These are phyloP conservation scores for Pandemis heparana DNA, from an alignment of 2,888 invertebrate species.

Conservation along the genomic window DNA sequence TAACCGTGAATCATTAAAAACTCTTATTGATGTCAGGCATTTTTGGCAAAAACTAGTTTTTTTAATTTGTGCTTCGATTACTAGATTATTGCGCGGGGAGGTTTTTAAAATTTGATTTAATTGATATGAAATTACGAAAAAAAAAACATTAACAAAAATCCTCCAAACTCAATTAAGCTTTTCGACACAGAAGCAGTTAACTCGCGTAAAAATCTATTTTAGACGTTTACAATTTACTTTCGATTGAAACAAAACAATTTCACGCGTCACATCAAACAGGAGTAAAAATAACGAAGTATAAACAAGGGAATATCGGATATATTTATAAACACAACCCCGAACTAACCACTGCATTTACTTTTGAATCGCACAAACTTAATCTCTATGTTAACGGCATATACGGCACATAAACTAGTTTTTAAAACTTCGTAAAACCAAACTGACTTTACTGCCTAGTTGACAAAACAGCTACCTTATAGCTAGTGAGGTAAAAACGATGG, in stretches of 20 bases:
- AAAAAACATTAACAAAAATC: not conserved
- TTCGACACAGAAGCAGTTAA: not conserved
- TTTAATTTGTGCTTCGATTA: no score
- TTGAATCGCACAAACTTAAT: not conserved
- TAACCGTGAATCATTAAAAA: no score
- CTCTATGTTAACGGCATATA: conserved; percentile 2
- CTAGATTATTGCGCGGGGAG: no score
- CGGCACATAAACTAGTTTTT: not conserved
- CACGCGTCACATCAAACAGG: conserved; percentile 64
- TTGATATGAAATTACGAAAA: no score
- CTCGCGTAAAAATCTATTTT: conserved; percentile 19
- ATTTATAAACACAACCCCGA: conserved; percentile 48
- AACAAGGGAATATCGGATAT: conserved; percentile 52
- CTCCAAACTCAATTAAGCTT: no score
- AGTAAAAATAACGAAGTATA: conserved; percentile 57
- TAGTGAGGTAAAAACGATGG: not conserved
- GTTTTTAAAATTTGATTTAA: no score
- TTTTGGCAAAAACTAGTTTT: no score
- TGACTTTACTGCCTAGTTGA: not conserved
- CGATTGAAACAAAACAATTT: conserved; percentile 58
- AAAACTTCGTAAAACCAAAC: not conserved
- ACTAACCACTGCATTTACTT: conserved; percentile 13
- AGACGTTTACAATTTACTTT: conserved; percentile 49
- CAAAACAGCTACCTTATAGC: not conserved
- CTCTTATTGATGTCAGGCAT: no score